phyloP scores from a whole-genome alignment of 1,140 invertebrate genomes.

The Danaus melanippus region DNA sequence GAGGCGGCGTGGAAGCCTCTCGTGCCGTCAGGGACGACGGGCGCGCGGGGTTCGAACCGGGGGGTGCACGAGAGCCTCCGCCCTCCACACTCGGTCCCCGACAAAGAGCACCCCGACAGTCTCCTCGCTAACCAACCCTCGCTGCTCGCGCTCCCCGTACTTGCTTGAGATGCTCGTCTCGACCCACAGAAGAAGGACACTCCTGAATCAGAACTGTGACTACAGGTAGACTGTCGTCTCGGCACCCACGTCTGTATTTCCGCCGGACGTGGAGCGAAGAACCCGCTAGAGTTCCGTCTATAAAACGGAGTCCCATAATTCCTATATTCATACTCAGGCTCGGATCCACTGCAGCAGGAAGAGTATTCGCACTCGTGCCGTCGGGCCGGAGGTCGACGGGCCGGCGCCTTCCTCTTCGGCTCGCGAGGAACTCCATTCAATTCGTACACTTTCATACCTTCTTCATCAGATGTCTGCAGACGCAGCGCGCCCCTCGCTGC shows the following conservation, averaged over 20 bases:
- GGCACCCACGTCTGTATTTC: conserved; percentile 78
- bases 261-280: conserved; percentile 69
- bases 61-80: conserved; percentile 68
- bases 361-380: conserved; percentile 71
- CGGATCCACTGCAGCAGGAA: conserved; percentile 79
- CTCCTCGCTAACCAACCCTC: conserved; percentile 72
- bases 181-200: conserved; percentile 75
- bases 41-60: conserved; percentile 77
- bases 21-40: conserved; percentile 87
- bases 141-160: conserved; percentile 73
- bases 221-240: conserved; percentile 73
- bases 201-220: conserved; percentile 68
- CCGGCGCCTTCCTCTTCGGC: conserved; percentile 71
- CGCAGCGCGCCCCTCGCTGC: conserved; percentile 86
- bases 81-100: conserved; percentile 70
- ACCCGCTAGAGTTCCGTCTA: conserved; percentile 74
- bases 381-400: conserved; percentile 57
- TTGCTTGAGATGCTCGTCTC: conserved; percentile 71
- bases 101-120: conserved; percentile 71
- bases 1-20: conserved; percentile 79
- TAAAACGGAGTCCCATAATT: conserved; percentile 66
- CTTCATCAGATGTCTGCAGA: conserved; percentile 65
- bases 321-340: conserved; percentile 75
- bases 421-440: conserved; percentile 74
- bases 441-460: conserved; percentile 72